Base-by-base conservation (phyloP, 1,140 invertebrate genomes). In the Ceratosolen fusciceps region DNA sequence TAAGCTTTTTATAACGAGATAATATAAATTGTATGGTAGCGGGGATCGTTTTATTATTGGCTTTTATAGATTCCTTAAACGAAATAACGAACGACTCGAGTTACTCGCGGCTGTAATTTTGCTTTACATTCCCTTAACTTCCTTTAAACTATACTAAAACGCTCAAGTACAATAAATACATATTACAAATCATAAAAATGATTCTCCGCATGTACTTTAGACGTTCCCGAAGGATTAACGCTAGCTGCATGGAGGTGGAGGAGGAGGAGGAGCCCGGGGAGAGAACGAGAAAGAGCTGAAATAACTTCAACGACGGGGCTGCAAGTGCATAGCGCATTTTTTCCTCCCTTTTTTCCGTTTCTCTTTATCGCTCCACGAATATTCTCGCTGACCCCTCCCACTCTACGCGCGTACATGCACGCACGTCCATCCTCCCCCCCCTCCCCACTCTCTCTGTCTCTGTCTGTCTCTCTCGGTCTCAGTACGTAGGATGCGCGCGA, bases 311-410 rank as follows among this genome's bases (percentile, higher is more conserved):
- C 52, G 47, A 0, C 2, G 37, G 26, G 26, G 56, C 54, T 31
- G 56, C 24, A 74, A 31, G 29, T 62, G 49, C 39, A 65, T 10
- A 29, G 67, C 24, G 67, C 67, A 31, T 19, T 56, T 76, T 67
- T 67, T 39, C 39, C 37, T 10, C 16, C 43, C 77, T 58, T 37
- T 26, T 52, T 73, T 54, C 70, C 56, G 77, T 60, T 79, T 68
- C 65, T 80, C 65, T 73, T 80, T 74, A 68, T 74, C 78, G 52
- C 24, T 73, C 34, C n/a, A n/a, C n/a, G n/a, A n/a, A 60, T 74
- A 80, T 73, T 62, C 58, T 54, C 70, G 68, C 56, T 31, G 60
- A 47, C 54, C 54, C 56, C 56, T 60, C 29, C 34, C 77, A 71
- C 65, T 37, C 26, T 39, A n/a, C 47, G 68, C 31, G 68, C 31